Conservation (phyloP, 2,888 invertebrate species). For the Boloria euphrosyne region DNA sequence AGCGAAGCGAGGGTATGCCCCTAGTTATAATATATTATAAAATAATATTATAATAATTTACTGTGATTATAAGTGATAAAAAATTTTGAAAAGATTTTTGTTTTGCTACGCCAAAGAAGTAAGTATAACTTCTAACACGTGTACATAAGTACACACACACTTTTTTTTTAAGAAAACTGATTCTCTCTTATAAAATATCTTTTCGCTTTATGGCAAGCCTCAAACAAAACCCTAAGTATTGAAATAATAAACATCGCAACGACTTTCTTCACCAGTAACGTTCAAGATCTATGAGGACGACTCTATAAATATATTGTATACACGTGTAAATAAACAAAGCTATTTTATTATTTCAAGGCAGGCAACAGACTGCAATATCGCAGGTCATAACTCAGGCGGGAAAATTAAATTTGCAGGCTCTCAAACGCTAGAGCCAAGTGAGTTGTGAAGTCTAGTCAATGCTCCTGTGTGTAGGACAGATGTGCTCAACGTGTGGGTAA, state of each 20-base stretch:
- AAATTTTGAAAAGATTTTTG: too few species aligned
- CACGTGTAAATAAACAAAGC: conserved; percentile 19
- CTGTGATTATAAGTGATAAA: too few species aligned
- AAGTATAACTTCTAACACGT: too few species aligned
- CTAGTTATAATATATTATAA: too few species aligned
- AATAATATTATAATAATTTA: too few species aligned
- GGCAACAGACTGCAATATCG: conserved; percentile 44
- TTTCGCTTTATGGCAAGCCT: too few species aligned
- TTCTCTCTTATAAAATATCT: too few species aligned
- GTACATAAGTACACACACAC: too few species aligned
- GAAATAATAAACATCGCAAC: conserved; percentile 13
- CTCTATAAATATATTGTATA: conserved; percentile 16
- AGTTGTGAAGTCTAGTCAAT: conserved; percentile 26
- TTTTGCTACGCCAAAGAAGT: too few species aligned
- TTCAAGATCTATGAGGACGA: conserved; percentile 11
- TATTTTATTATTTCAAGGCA: conserved; percentile 19
- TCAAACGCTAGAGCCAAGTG: conserved; percentile 41
- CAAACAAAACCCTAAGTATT: not conserved
- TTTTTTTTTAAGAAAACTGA: too few species aligned
- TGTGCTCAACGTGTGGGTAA: not conserved
- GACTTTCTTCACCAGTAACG: conserved; percentile 2
- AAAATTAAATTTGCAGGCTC: conserved; percentile 53
- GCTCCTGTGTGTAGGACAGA: conserved; percentile 16
- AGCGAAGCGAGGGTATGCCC: too few species aligned
- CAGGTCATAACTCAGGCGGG: conserved; percentile 46